Conservation (phyloP, 1,140 invertebrate species). For the Drosophila elegans region DNA sequence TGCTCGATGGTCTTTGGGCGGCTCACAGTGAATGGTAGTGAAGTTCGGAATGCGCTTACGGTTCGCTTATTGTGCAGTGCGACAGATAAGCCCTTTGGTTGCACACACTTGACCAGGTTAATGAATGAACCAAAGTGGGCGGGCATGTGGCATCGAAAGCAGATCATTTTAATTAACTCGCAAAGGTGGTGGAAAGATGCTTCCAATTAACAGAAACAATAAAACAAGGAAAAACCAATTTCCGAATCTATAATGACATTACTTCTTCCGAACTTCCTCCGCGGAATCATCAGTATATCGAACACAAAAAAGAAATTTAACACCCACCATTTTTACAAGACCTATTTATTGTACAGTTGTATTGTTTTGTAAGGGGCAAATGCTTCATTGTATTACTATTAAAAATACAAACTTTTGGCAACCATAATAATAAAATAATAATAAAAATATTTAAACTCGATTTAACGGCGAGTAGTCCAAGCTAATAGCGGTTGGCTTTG, state of each 20-base stretch:
- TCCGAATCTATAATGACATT: slow-evolving; percentile 30
- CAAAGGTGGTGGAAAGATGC: neutral
- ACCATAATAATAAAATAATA: no score
- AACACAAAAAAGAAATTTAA: neutral
- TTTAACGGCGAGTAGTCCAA: no score
- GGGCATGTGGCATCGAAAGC: neutral
- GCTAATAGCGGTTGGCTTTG: no score
- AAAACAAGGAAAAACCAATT: slow-evolving; percentile 41
- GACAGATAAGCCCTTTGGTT: slow-evolving; percentile 36
- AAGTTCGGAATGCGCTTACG: slow-evolving; percentile 30
- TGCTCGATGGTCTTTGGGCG: neutral
- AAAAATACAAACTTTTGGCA: no score
- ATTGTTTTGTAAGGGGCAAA: no score
- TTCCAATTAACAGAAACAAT: slow-evolving; percentile 35
- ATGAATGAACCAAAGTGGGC: slow-evolving; percentile 26
- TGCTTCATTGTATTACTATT: no score
- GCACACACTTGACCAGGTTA: slow-evolving; percentile 44
- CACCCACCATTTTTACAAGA: neutral
- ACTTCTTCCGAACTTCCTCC: neutral
- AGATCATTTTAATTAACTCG: slow-evolving; percentile 36
- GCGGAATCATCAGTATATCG: neutral
- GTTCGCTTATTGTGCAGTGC: slow-evolving; percentile 23
- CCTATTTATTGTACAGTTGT: no score
- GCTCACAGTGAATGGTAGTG: slow-evolving; percentile 19
- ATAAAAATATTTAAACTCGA: no score